phyloP scores from a whole-genome alignment of 2,113 vertebrate genomes.

The Forbesichthys papilliferus region DNA sequence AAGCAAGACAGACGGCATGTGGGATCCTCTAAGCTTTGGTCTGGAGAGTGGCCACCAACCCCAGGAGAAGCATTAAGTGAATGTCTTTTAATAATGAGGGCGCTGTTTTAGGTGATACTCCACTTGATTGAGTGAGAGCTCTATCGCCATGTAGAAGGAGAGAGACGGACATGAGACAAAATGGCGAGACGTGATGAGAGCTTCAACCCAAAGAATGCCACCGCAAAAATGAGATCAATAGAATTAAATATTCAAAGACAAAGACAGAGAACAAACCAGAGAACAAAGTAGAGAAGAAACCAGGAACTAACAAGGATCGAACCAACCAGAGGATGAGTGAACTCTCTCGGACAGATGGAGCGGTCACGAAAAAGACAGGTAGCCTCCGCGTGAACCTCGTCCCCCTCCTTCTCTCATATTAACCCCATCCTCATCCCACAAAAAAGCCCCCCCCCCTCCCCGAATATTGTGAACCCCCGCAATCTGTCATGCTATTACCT shows the following conservation, averaged over 20 bases:
- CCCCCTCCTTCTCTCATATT: slow-evolving; percentile 69
- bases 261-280: slow-evolving; percentile 12
- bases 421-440: slow-evolving; percentile 67
- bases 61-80: slow-evolving; percentile 56
- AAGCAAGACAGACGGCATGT: slow-evolving; percentile 12
- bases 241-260: too few species aligned
- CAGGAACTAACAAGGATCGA: slow-evolving; percentile 4
- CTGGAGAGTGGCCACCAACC: slow-evolving; percentile 53
- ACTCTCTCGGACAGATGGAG: slow-evolving; percentile 65
- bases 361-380: slow-evolving; percentile 75
- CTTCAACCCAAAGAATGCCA: background rate
- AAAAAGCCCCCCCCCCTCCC: slow-evolving; percentile 47
- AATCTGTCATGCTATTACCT: slow-evolving; percentile 82
- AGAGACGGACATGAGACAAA: background rate
- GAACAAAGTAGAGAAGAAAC: slow-evolving; percentile 58
- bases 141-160: slow-evolving; percentile 57
- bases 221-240: slow-evolving; percentile 12
- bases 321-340: slow-evolving; percentile 35
- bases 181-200: background rate
- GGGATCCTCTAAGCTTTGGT: background rate
- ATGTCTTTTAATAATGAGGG: slow-evolving; percentile 62
- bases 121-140: slow-evolving; percentile 76
- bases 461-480: slow-evolving; percentile 77
- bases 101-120: slow-evolving; percentile 67
- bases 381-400: slow-evolving; percentile 81